Base-by-base conservation (phyloP, 2,888 invertebrate species). In the Julus scandinavius region DNA sequence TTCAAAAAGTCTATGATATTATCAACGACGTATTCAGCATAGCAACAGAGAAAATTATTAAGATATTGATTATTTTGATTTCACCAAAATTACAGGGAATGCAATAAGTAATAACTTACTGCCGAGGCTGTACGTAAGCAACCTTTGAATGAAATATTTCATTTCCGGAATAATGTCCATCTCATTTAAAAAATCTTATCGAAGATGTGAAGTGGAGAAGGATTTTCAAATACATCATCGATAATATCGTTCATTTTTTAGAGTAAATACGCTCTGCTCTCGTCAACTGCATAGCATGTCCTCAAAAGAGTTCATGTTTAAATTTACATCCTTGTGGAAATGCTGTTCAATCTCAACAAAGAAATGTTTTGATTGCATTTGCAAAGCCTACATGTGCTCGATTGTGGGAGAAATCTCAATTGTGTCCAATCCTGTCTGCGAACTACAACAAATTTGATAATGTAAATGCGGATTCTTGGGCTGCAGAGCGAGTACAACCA, bases 231-330 rank as follows among this genome's bases (percentile, higher is more conserved):
- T 63, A 63, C 63, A 63, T 63, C 63, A 63, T 63, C 63, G 63
- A n/a, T n/a, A n/a, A 63, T 63, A 63, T 63, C 63, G 63, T 20
- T 63, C 63, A 63, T 20, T n/a, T 63, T n/a, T 63, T n/a, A n/a
- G 63, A 63, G 63, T 20, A 63, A 63, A 20, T 63, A 6, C 63
- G 63, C 1, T 9, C n/a, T 20, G 63, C n/a, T 63, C n/a, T 63
- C n/a, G 63, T 63, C n/a, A 63, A 63, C n/a, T 63, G 63, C 63
- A 20, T 20, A 4, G 20, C 63, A 20, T 20, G 20, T n/a, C 63
- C 63, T n/a, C 63, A 63, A 63, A 63, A 63, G 63, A 63, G 63
- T 63, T 63, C 63, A 63, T 63, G 63, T 63, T 63, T 63, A 63
- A 63, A 63, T 63, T 63, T 63, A 63, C 63, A 63, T 63, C 63